phyloP scores from a whole-genome alignment of 1,140 invertebrate genomes.

The Listronotus oregonensis region DNA sequence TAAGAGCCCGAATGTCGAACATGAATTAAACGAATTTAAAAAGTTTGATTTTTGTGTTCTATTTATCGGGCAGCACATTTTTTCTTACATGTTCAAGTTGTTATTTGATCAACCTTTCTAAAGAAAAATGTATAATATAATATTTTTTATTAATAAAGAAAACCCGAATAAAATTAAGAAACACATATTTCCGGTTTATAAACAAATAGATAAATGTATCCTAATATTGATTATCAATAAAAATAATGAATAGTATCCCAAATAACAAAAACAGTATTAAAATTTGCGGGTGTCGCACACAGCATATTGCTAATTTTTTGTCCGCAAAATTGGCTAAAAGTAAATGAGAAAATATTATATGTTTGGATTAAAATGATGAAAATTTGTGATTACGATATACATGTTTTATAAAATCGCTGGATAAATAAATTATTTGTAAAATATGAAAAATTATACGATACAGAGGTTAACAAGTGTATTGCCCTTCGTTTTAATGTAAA shows the following conservation, averaged over 20 bases:
- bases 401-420: slow-evolving; percentile 9
- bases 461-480: neutral
- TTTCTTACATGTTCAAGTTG: too few relatives aligned
- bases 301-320: slow-evolving; percentile 8
- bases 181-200: too few relatives aligned
- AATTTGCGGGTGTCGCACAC: neutral
- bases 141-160: too few relatives aligned
- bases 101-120: too few relatives aligned
- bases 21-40: too few relatives aligned
- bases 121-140: too few relatives aligned
- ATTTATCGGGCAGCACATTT: too few relatives aligned
- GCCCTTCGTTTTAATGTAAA: neutral
- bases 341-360: slow-evolving; percentile 14
- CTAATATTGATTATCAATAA: neutral
- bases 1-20: too few relatives aligned
- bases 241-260: neutral
- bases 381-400: slow-evolving; percentile 13
- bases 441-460: slow-evolving; percentile 13
- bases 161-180: too few relatives aligned
- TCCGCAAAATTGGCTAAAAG: slow-evolving; percentile 2
- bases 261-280: neutral
- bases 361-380: slow-evolving; percentile 16
- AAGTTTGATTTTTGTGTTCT: too few relatives aligned
- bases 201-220: too few relatives aligned
- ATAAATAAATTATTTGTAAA: slow-evolving; percentile 18